These are phyloP conservation scores for Cyclina sinensis DNA, from an alignment of 1,140 invertebrate species.

Conservation along the genomic window DNA sequence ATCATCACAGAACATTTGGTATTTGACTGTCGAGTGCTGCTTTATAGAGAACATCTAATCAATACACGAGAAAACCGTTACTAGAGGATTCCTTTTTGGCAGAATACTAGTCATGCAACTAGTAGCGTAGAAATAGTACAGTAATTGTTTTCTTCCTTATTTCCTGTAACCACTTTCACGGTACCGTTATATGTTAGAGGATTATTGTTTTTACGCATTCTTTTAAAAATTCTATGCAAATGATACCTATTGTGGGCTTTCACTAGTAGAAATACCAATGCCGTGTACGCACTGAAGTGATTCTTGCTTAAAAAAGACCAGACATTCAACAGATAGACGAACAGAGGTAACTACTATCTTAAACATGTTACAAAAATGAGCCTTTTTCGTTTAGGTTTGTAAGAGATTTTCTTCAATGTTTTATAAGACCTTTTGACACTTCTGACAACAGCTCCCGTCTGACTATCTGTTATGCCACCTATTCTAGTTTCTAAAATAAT, in stretches of 20 bases:
- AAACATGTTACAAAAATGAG: too few relatives aligned
- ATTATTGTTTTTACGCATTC: background rate
- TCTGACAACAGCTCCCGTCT: too few relatives aligned
- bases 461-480: too few relatives aligned
- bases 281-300: background rate
- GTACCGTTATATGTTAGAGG: background rate
- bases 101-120: background rate
- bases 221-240: background rate
- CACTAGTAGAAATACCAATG: background rate
- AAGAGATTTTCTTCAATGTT: too few relatives aligned
- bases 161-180: background rate
- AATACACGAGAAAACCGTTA: background rate
- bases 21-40: background rate
- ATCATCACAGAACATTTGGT: background rate
- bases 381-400: too few relatives aligned
- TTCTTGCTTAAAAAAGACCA: too few relatives aligned
- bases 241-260: background rate
- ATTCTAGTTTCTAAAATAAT: too few relatives aligned
- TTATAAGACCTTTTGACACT: too few relatives aligned
- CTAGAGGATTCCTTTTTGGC: background rate
- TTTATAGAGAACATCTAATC: background rate
- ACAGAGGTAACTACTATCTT: too few relatives aligned
- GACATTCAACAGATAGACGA: too few relatives aligned
- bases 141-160: slow-evolving; percentile 10
- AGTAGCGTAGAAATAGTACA: background rate